A percentile compares a stretch with the other conserved stretches of the same genome.
Conservation (phyloP, 1,140 invertebrate genomes). For the Bombus pyrosoma region DNA sequence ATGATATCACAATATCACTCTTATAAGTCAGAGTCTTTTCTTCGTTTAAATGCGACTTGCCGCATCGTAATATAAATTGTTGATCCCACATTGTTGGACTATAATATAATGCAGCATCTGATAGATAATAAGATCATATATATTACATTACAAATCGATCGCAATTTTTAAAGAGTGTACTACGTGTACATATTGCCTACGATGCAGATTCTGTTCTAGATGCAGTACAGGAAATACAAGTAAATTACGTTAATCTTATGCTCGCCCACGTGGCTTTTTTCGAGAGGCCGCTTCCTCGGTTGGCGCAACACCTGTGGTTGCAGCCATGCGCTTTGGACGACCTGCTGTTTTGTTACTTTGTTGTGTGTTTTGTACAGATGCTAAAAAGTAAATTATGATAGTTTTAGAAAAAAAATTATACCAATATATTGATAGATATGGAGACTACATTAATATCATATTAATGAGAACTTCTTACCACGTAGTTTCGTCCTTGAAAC, state of each 20-base stretch:
- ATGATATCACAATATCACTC: conserved; percentile 72
- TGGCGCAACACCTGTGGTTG: conserved; percentile 58
- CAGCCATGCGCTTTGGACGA: conserved; percentile 73
- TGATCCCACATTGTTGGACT: conserved; percentile 69
- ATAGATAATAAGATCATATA: conserved; percentile 70
- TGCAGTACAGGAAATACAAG: conserved; percentile 62
- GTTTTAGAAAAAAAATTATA: not conserved
- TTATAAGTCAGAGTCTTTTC: conserved; percentile 59
- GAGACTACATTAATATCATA: not conserved
- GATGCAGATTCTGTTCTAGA: conserved; percentile 73
- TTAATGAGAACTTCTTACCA: conserved; percentile 54
- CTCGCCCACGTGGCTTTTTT: conserved; percentile 76
- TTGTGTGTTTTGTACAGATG: conserved; percentile 60
- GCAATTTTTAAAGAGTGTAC: conserved; percentile 67
- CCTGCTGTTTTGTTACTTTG: conserved; percentile 68
- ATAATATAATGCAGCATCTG: conserved; percentile 69
- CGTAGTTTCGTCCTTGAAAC: conserved; percentile 67
- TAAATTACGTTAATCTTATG: conserved; percentile 72
- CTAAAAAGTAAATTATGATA: conserved; percentile 52
- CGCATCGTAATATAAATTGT: conserved; percentile 63
- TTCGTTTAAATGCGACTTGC: conserved; percentile 66
- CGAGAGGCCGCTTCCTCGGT: conserved; percentile 72
- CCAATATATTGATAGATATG: not conserved
- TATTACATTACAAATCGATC: conserved; percentile 68
- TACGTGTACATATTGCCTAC: conserved; percentile 76